Base-by-base conservation (phyloP, 2,797 vertebrate genomes). In the Trichosurus vulpecula region DNA sequence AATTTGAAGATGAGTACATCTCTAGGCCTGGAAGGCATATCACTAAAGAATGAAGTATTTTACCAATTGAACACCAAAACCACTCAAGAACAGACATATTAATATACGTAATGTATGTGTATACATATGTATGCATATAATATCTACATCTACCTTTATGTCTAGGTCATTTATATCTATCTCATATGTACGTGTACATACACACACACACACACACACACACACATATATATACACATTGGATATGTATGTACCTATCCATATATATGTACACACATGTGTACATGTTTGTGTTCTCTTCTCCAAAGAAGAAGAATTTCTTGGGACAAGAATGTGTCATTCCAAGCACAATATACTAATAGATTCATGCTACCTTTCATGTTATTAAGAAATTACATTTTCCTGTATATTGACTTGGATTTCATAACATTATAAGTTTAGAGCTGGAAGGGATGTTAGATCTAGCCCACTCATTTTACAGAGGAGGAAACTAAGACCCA, bases 11-110 rank as follows among this genome's bases (percentile, higher is more conserved):
- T 53, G n/a, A 54, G 92, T 9, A 14, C 51, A 61, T 6, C 41
- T 90, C 27, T 41, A 58, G 57, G 41, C 35, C 91, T 56, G 47
- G 27, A 93, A 96, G 91, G 95, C 93, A 61, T 35, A 56, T 90
- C 66, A 91, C 0, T 35, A 52, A 92, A 90, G n/a, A 81, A 2
- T 52, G 1, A 10, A 22, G 16, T 52, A 8, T 58, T 91, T 90
- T 41, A 41, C 4, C 53, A 11, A 61, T n/a, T 12, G 25, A 94
- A 12, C 95, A n/a, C 53, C 41, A 52, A 87, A 93, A 52, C 2
- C 29, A 94, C 16, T 74, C 31, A n/a, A n/a, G 61, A 66, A 58
- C 31, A 61, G 58, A 61, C 31, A 66, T n/a, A 66, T 66, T 16
- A 6, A n/a, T n/a, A 74, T 31, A 74, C 41, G 16, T 22, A 41